Evolutionary conservation across 2,113 vertebrate species (phyloP).

Genomic region (Proterorhinus semilunaris): DNA sequence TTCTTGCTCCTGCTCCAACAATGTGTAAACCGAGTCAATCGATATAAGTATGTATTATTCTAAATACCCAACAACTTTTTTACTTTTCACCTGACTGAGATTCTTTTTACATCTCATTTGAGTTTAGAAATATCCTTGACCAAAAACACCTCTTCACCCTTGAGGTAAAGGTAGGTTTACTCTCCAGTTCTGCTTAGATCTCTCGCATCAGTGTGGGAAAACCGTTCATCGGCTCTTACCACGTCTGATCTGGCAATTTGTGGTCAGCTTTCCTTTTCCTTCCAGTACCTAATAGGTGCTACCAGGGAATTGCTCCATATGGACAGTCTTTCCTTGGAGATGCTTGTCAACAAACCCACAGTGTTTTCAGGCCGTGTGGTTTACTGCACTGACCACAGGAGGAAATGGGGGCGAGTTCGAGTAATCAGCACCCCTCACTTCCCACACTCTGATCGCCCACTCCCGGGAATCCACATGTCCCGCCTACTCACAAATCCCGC

Average conservation of each 20-base stretch:
- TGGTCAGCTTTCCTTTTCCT: conserved; percentile 3
- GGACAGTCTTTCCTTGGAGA: conserved; percentile 39
- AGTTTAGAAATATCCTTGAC: no score
- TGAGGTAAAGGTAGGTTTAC: not conserved
- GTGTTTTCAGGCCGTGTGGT: conserved; percentile 54
- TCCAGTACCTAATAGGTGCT: conserved; percentile 46
- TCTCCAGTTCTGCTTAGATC: not conserved
- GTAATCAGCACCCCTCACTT: conserved; percentile 44
- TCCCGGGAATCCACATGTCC: conserved; percentile 1
- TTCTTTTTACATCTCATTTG: no score
- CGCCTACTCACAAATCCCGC: not conserved
- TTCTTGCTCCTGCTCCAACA: no score
- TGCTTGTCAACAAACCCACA: conserved; percentile 56
- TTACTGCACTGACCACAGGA: conserved; percentile 45
- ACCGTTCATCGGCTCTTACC: not conserved
- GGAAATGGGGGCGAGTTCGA: conserved; percentile 48
- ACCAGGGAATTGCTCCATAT: conserved; percentile 30
- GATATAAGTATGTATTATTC: no score
- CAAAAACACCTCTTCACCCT: no score
- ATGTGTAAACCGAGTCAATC: no score
- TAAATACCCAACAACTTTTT: no score
- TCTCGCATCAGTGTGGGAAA: conserved; percentile 9
- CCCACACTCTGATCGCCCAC: conserved; percentile 34
- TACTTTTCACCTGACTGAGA: no score
- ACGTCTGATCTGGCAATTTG: not conserved